Percentiles rank a stretch among this genome's conserved stretches.
Evolutionary conservation across 1,140 invertebrate genomes (phyloP).

Genomic region (Drosophila kikkawai): DNA sequence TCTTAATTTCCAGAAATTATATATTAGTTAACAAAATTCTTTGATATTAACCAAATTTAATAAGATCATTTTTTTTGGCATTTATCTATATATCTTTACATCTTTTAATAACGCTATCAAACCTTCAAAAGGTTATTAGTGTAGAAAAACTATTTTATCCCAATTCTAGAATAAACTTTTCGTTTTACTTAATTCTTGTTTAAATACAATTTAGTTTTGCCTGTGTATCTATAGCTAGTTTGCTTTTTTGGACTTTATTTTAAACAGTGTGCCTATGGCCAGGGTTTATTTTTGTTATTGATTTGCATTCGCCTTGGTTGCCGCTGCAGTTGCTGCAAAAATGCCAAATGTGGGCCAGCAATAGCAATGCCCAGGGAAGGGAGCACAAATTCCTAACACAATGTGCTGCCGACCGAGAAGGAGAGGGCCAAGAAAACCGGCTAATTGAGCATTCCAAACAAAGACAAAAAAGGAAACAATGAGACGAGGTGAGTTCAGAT

Average conservation of each 20-base stretch:
- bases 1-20: not conserved
- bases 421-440: constrained; percentile 21
- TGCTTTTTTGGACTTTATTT: constrained; percentile 29
- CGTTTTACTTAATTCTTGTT: not conserved
- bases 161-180: not conserved
- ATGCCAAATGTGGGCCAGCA: constrained; percentile 57
- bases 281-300: constrained; percentile 67
- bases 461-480: constrained; percentile 34
- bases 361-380: constrained; percentile 20
- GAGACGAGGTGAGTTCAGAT: constrained; percentile 13
- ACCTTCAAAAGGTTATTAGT: not conserved
- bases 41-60: not conserved
- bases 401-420: not conserved
- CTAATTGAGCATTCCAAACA: constrained; percentile 75
- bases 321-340: constrained; percentile 29
- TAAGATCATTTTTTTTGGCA: not conserved
- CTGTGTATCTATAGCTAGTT: constrained; percentile 11
- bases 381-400: constrained; percentile 20
- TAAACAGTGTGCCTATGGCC: constrained; percentile 25
- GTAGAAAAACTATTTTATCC: not conserved
- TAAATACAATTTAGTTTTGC: not conserved
- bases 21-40: not conserved
- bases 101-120: too few species aligned
- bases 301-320: constrained; percentile 58
- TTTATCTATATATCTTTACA: not conserved